phyloP scores from a whole-genome alignment of 2,888 invertebrate genomes.

The Tachina lurida region DNA sequence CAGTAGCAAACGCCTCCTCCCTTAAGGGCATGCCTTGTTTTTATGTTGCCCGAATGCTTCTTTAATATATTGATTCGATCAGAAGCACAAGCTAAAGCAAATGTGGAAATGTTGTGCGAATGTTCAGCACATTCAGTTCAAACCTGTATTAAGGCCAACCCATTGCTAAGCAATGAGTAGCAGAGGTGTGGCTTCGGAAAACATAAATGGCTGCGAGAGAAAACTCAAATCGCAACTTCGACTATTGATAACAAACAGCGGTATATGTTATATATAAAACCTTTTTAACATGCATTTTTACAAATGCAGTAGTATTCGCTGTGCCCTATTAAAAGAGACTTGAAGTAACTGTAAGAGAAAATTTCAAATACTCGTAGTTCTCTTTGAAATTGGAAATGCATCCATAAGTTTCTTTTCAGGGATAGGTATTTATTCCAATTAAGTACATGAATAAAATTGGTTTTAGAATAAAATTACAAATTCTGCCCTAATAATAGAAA shows the following conservation, averaged over 20 bases:
- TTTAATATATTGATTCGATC: conserved; percentile 52
- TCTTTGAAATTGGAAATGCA: conserved; percentile 7
- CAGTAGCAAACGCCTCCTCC: conserved; percentile 81
- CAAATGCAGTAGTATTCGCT: not conserved
- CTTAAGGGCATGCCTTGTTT: conserved; percentile 76
- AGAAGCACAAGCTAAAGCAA: conserved; percentile 46
- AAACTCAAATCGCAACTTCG: conserved; percentile 30
- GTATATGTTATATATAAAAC: conserved; percentile 6
- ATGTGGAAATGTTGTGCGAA: conserved; percentile 1
- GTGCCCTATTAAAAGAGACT: conserved; percentile 7
- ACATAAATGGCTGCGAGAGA: conserved; percentile 80
- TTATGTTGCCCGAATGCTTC: conserved; percentile 61
- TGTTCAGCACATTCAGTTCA: conserved; percentile 20
- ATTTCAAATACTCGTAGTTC: not conserved
- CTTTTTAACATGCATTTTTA: conserved; percentile 4
- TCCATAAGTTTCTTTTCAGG: not conserved
- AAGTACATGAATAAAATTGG: not conserved
- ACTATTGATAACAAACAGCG: conserved; percentile 13
- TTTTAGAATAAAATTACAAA: not conserved
- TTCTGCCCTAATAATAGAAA: not conserved
- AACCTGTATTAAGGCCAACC: conserved; percentile 76
- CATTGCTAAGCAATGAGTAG: conserved; percentile 78
- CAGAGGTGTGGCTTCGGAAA: conserved; percentile 81
- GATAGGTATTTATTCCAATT: not conserved
- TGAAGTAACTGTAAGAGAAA: conserved; percentile 2